phyloP scores from a whole-genome alignment of 2,888 invertebrate species.

The Helobdella robusta region DNA sequence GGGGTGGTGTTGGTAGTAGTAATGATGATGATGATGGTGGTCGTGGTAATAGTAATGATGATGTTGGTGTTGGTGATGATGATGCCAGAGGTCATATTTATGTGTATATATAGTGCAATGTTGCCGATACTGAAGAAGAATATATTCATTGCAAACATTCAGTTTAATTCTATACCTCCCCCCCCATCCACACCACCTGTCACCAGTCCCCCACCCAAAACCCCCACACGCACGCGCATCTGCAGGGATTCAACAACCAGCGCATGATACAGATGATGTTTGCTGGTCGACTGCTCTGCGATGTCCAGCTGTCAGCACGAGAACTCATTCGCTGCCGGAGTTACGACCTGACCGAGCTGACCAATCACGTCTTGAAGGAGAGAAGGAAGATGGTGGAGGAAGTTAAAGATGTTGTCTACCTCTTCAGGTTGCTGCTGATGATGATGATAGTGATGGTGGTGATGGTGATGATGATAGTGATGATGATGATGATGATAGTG shows the following conservation, averaged over 20 bases:
- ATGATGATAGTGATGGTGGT: no score
- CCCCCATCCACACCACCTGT: not conserved
- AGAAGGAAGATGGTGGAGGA: slow-evolving; percentile 42
- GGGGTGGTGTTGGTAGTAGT: no score
- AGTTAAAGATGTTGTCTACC: slow-evolving; percentile 28
- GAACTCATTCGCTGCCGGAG: slow-evolving; percentile 83
- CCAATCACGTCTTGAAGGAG: slow-evolving; percentile 48
- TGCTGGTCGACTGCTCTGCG: slow-evolving; percentile 75
- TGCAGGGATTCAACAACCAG: no score
- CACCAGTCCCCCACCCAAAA: not conserved
- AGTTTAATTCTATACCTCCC: not conserved
- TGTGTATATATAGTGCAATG: not conserved
- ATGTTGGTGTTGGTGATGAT: no score
- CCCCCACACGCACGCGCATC: no score
- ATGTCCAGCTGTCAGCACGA: slow-evolving; percentile 80
- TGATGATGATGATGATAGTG: not conserved
- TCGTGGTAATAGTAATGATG: no score
- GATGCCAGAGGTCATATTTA: not conserved
- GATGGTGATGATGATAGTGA: not conserved
- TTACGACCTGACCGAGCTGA: slow-evolving; percentile 71
- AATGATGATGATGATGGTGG: no score
- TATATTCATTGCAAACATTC: not conserved
- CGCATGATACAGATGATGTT: no score
- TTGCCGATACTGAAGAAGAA: not conserved
- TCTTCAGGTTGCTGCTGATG: slow-evolving; percentile 9